Conservation (phyloP, 2,113 vertebrate genomes). For the Pogonocichla stellata region DNA sequence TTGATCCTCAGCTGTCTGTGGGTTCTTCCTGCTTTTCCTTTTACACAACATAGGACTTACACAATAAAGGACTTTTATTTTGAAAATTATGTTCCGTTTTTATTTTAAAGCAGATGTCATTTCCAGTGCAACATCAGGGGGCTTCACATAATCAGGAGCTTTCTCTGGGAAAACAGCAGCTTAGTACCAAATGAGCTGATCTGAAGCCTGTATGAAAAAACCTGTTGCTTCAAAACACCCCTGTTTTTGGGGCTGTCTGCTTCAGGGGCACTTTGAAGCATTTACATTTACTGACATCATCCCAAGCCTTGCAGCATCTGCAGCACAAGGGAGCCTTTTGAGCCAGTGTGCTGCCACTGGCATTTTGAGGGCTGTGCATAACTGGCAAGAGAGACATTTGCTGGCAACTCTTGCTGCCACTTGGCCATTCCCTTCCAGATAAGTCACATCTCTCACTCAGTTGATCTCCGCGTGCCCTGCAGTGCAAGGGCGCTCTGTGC, state of each 20-base stretch:
- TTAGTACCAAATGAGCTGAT: neutral
- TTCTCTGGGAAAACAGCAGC: neutral
- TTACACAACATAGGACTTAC: neutral
- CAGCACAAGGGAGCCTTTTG: neutral
- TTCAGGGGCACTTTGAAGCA: neutral
- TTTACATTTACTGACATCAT: neutral
- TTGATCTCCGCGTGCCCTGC: neutral
- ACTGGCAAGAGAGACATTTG: neutral
- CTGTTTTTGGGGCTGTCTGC: rapidly evolving
- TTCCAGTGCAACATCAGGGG: neutral
- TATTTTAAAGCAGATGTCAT: neutral
- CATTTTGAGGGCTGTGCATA: neutral
- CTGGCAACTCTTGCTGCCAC: neutral
- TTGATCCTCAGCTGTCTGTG: neutral
- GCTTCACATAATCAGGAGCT: neutral
- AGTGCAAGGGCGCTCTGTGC: rapidly evolving
- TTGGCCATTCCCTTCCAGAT: neutral
- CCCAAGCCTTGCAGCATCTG: neutral
- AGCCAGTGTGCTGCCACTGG: neutral
- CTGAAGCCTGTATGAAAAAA: neutral
- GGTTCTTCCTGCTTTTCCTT: neutral
- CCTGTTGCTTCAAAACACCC: neutral
- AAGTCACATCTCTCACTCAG: neutral
- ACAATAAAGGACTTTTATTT: neutral
- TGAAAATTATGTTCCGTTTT: neutral